Evolutionary conservation across 2,113 vertebrate genomes (phyloP).

Genomic region (Anguilla rostrata): DNA sequence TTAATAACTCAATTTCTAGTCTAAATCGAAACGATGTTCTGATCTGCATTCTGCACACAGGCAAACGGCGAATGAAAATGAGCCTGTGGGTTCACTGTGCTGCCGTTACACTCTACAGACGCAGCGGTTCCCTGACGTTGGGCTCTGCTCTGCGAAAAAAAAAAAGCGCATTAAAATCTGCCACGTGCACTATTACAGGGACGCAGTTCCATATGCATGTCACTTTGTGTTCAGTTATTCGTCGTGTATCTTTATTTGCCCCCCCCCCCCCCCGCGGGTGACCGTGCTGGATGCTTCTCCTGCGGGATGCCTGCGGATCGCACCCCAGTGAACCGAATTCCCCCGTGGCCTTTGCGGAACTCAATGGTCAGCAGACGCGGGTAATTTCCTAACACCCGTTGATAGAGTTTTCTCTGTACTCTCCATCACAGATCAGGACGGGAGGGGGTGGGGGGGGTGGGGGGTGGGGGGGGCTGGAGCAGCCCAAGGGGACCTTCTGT

Average conservation of each 20-base stretch:
- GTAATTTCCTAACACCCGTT: slow-evolving; percentile 25
- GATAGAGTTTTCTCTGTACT: slow-evolving; percentile 37
- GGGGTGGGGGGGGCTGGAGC: background rate
- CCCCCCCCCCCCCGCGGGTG: background rate
- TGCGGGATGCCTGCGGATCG: background rate
- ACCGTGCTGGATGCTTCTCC: background rate
- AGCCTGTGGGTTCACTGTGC: no score
- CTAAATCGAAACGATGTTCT: background rate
- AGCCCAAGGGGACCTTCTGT: slow-evolving; percentile 31
- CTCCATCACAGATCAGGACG: slow-evolving; percentile 24
- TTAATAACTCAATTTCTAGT: background rate
- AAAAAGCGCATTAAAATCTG: no score
- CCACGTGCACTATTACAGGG: no score
- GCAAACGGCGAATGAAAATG: background rate
- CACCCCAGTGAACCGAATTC: slow-evolving; percentile 19
- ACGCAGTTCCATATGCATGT: no score
- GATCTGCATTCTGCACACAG: no score
- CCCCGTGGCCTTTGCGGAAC: slow-evolving; percentile 7
- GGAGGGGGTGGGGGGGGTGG: background rate
- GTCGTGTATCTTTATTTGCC: no score
- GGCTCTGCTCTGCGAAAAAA: background rate
- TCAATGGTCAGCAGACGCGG: slow-evolving; percentile 22
- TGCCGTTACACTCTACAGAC: no score
- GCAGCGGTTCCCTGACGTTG: no score
- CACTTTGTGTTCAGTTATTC: no score